Evolutionary conservation across 1,140 invertebrate genomes (phyloP).

Genomic region (Littorina saxatilis): DNA sequence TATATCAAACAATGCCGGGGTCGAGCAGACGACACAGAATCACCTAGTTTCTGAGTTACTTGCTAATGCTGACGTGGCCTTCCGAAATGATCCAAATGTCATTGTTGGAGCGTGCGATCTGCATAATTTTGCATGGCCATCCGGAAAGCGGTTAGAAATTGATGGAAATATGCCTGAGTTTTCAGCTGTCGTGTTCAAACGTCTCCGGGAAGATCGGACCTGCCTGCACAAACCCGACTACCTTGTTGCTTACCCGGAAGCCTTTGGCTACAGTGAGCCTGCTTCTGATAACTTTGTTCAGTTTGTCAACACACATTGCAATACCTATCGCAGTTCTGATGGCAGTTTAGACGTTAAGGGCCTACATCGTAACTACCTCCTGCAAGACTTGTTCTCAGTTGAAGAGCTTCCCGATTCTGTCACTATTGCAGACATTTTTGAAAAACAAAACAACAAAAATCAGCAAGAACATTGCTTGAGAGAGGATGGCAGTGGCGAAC

Average conservation of each 20-base stretch:
- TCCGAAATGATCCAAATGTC: slow-evolving; percentile 41
- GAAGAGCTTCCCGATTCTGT: slow-evolving; percentile 42
- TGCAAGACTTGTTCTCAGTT: slow-evolving; percentile 57
- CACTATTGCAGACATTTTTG: slow-evolving; percentile 22
- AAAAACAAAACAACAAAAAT: neutral
- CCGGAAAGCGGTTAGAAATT: slow-evolving; percentile 43
- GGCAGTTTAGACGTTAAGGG: slow-evolving; percentile 57
- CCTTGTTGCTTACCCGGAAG: slow-evolving; percentile 29
- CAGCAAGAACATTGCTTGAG: slow-evolving; percentile 31
- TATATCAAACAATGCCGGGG: slow-evolving; percentile 1
- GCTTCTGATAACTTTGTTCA: slow-evolving; percentile 42
- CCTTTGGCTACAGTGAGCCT: slow-evolving; percentile 39
- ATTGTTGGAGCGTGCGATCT: slow-evolving; percentile 43
- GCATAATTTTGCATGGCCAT: slow-evolving; percentile 51
- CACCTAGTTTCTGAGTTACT: neutral
- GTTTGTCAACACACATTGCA: slow-evolving; percentile 61
- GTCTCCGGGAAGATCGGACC: slow-evolving; percentile 51
- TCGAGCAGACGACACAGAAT: slow-evolving; percentile 1
- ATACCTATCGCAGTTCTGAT: slow-evolving; percentile 49
- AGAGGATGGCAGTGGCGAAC: neutral
- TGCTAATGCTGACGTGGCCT: slow-evolving; percentile 41
- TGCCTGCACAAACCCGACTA: slow-evolving; percentile 50
- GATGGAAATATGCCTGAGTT: neutral
- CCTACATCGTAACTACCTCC: slow-evolving; percentile 59
- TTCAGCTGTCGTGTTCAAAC: slow-evolving; percentile 55